A percentile compares a stretch with the other conserved stretches of the same genome.
Evolutionary conservation across 92 coral and sea anemone genomes (phyloP).

Genomic region (Bergia puertoricense): DNA sequence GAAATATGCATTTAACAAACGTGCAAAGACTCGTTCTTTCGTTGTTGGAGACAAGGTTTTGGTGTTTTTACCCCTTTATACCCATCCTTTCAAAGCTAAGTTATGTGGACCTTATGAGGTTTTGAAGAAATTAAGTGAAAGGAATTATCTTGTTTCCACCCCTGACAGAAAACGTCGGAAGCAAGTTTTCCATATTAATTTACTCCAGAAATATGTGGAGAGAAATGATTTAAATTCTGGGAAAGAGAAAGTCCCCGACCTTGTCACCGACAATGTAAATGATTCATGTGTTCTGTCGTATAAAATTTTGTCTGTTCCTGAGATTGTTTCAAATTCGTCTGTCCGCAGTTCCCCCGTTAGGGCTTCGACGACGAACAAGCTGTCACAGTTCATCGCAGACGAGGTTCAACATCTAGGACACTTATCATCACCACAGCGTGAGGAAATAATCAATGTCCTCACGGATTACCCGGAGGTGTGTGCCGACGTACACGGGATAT

Average conservation of each 20-base stretch:
- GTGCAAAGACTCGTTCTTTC: constrained; percentile 33
- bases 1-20: constrained; percentile 11
- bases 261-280: constrained; percentile 9
- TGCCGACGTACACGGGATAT: not conserved
- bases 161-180: constrained; percentile 19
- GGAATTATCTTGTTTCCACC: constrained; percentile 19
- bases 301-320: not conserved
- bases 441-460: not conserved
- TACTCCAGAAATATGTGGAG: constrained; percentile 5
- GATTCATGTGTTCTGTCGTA: constrained; percentile 8
- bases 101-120: constrained; percentile 10
- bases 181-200: constrained; percentile 10
- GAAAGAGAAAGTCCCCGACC: constrained; percentile 2
- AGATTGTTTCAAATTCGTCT: constrained; percentile 23
- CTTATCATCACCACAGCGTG: not conserved
- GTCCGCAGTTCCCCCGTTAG: constrained; percentile 19
- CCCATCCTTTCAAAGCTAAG: constrained; percentile 22
- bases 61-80: not conserved
- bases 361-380: constrained; percentile 21
- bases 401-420: constrained; percentile 16
- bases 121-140: constrained; percentile 7
- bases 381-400: constrained; percentile 20
- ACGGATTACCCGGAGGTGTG: not conserved
- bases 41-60: constrained; percentile 19
- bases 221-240: constrained; percentile 1